A percentile compares a stretch with the other conserved stretches of the same genome.
Evolutionary conservation across 2,113 vertebrate species (phyloP).

Genomic region (Caracal caracal): DNA sequence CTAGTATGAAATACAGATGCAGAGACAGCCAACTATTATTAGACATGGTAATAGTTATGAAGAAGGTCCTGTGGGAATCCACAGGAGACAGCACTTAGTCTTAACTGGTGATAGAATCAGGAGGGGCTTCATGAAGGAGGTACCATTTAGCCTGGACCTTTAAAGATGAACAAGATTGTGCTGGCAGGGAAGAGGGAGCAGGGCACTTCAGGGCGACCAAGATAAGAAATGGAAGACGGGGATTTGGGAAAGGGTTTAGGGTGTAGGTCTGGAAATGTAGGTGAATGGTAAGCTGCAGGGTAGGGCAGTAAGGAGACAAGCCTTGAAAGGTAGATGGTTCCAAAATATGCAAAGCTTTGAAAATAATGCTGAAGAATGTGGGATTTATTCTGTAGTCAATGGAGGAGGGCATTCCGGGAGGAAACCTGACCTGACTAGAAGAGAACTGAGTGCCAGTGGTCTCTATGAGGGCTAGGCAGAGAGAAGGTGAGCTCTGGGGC

Average conservation of each 20-base stretch:
- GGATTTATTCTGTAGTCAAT: not conserved
- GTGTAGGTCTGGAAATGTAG: not conserved
- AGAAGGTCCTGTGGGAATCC: not conserved
- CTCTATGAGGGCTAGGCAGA: not conserved
- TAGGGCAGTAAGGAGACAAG: not conserved
- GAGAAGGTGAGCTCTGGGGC: not conserved
- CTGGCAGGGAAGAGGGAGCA: not conserved
- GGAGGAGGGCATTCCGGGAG: fast-evolving
- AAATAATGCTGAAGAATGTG: not conserved
- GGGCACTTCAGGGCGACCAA: not conserved
- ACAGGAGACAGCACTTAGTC: not conserved
- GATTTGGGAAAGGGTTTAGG: not conserved
- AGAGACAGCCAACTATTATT: not conserved
- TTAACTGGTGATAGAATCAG: not conserved
- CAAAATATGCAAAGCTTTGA: not conserved
- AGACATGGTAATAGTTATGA: not conserved
- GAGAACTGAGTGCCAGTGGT: not conserved
- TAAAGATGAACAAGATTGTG: not conserved
- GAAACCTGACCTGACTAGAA: not conserved
- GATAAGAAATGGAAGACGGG: not conserved
- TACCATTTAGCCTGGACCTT: not conserved
- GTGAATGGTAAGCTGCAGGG: not conserved
- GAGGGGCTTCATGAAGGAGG: not conserved
- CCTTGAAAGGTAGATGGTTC: not conserved
- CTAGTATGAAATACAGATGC: not conserved